phyloP scores from a whole-genome alignment of 2,113 vertebrate genomes.

The Osmerus mordax region DNA sequence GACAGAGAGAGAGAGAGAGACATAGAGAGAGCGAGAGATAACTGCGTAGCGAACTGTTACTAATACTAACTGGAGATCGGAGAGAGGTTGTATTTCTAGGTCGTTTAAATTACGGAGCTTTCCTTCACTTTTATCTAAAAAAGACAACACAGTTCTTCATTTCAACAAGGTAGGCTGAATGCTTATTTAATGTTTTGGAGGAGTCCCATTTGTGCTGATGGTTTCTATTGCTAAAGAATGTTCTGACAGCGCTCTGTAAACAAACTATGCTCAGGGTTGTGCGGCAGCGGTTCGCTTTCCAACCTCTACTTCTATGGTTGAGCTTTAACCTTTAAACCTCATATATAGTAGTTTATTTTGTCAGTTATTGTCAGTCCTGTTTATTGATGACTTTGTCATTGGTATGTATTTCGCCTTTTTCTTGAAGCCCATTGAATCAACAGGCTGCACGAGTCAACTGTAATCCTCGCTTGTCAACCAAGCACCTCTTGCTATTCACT shows the following conservation, averaged over 20 bases:
- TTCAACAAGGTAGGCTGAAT: constrained; percentile 55
- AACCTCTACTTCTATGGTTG: not conserved
- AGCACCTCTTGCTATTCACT: not conserved
- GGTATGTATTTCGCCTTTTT: not conserved
- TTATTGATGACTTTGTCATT: not conserved
- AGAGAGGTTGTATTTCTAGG: constrained; percentile 46
- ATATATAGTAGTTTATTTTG: not conserved
- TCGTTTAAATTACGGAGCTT: constrained; percentile 43
- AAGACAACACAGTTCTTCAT: constrained; percentile 45
- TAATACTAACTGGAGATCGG: constrained; percentile 54
- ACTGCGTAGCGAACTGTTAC: constrained; percentile 56
- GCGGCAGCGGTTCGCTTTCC: constrained; percentile 8
- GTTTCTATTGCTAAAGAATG: constrained; percentile 49
- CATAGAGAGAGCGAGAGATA: constrained; percentile 32
- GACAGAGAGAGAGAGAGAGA: constrained; percentile 1
- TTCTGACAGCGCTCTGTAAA: constrained; percentile 64
- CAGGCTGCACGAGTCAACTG: constrained; percentile 1
- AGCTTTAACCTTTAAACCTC: not conserved
- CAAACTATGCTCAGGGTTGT: constrained; percentile 49
- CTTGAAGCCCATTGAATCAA: not conserved
- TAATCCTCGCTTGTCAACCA: not conserved
- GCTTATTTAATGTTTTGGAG: not conserved
- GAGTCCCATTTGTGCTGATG: constrained; percentile 25
- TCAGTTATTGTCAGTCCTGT: not conserved
- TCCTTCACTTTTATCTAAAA: constrained; percentile 54